Evolutionary conservation across 2,113 vertebrate genomes (phyloP).

Genomic region (Ophthalmolycus amberensis): DNA sequence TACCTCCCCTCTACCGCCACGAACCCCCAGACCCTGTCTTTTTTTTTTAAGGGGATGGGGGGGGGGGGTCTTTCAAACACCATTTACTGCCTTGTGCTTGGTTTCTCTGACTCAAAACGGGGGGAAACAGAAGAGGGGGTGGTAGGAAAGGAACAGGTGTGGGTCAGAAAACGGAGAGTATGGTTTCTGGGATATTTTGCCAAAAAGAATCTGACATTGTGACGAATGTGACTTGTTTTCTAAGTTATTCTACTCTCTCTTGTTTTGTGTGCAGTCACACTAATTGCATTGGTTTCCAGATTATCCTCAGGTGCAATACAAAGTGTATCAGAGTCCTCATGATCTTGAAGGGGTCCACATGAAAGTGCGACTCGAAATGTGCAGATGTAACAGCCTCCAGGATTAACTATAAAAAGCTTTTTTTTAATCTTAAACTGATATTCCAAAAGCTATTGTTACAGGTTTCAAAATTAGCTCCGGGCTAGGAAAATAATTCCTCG

Average conservation of each 20-base stretch:
- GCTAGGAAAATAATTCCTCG: conserved; percentile 71
- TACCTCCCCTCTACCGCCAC: conserved; percentile 20
- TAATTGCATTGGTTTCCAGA: conserved; percentile 52
- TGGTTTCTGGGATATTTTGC: conserved; percentile 38
- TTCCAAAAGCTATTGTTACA: conserved; percentile 68
- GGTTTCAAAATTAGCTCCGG: conserved; percentile 66
- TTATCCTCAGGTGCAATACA: conserved; percentile 60
- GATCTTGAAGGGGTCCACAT: conserved; percentile 58
- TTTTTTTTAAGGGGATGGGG: conserved; percentile 28
- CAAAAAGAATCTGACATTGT: conserved; percentile 8
- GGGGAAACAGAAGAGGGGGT: conserved; percentile 52
- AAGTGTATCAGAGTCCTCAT: conserved; percentile 39
- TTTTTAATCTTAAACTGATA: conserved; percentile 72
- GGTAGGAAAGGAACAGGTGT: conserved; percentile 78
- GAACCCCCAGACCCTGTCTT: conserved; percentile 46
- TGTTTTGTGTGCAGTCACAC: conserved; percentile 13
- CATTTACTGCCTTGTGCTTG: conserved; percentile 77
- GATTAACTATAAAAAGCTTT: conserved; percentile 60
- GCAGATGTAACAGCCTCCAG: conserved; percentile 53
- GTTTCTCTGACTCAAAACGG: conserved; percentile 72
- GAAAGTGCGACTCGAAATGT: conserved; percentile 50
- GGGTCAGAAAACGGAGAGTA: conserved; percentile 50
- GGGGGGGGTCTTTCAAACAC: conserved; percentile 70
- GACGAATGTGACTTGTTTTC: conserved; percentile 23
- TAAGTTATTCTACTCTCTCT: conserved; percentile 10